Conservation (phyloP, 1,140 invertebrate species). For the Wiebesia pumilae region DNA sequence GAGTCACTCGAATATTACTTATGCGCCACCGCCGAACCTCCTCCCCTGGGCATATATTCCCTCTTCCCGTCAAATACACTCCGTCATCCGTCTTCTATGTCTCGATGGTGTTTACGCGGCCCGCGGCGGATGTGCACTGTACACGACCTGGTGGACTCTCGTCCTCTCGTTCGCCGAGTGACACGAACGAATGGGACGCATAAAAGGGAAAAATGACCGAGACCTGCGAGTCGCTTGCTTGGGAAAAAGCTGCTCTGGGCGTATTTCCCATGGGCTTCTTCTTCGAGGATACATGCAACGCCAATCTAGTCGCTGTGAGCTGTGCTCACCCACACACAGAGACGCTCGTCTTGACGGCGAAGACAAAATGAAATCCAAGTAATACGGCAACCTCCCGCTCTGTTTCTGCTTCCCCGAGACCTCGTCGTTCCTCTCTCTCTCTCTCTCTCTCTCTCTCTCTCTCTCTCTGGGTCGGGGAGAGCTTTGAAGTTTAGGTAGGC, state of each 20-base stretch:
- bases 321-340: slow-evolving; percentile 22
- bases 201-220: slow-evolving; percentile 72
- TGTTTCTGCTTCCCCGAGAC: not conserved
- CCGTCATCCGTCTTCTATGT: not conserved
- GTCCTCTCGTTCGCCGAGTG: slow-evolving; percentile 56
- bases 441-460: not conserved
- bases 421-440: not conserved
- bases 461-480: not conserved
- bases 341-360: no score
- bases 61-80: not conserved
- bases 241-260: slow-evolving; percentile 52
- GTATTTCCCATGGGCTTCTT: slow-evolving; percentile 69
- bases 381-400: slow-evolving; percentile 48
- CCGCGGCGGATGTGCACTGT: not conserved
- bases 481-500: not conserved
- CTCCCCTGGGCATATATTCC: not conserved
- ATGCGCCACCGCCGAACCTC: not conserved
- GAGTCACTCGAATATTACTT: slow-evolving; percentile 17
- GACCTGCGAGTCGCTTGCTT: slow-evolving; percentile 60
- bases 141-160: not conserved
- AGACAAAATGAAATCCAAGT: slow-evolving; percentile 67
- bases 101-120: slow-evolving; percentile 20
- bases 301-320: slow-evolving; percentile 52
- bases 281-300: slow-evolving; percentile 55
- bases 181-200: slow-evolving; percentile 70